Base-by-base conservation (phyloP, 2,888 invertebrate genomes). In the Cephus rjabovi region DNA sequence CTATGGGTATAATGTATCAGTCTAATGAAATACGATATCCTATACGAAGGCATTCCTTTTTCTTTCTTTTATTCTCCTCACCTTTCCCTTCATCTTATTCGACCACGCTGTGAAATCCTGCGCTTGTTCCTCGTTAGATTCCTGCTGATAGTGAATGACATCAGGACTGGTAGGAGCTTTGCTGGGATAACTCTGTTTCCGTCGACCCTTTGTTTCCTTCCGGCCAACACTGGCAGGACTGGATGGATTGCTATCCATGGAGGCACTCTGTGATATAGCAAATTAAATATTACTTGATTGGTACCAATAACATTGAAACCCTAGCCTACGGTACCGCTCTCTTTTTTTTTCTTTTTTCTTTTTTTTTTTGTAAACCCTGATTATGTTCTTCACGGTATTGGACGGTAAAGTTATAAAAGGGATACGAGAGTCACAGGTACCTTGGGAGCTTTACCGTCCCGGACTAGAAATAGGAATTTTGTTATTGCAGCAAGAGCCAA, bases 181-280 rank as follows among this genome's bases (percentile, higher is more conserved):
- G 84, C 95, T 95, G 2, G 96, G 96, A 91, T 95, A 96, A 89
- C 96, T 96, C 91, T 97, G 96, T 92, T 97, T 97, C 91, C 96
- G 93, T 82, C 96, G 94, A 82, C 95, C 96, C 75, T 95, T 94
- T 78, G 94, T 94, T 80, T 93, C 93, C 74, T 92, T 93, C n/a
- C 90, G 90, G 33, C 92, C 92, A 34, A 92, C 90, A 75, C 91
- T 92, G 34, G 90, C 90, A 15, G 91, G 91, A 85, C 91, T 91
- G 79, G 91, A 90, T 31, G 91, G 91, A 83, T 91, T 91, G 82
- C 91, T 91, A 83, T 91, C 91, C 86, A 90, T 86, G 4, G 90
- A 91, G 82, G 88, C 87, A 83, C 88, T 88, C 91, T 91, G 83
- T 6, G 34, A 71, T 12, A 56, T 23, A 56, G 9, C 15, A 56